These are phyloP conservation scores for Frankliniella intonsa DNA, from an alignment of 2,888 invertebrate species.

Conservation along the genomic window DNA sequence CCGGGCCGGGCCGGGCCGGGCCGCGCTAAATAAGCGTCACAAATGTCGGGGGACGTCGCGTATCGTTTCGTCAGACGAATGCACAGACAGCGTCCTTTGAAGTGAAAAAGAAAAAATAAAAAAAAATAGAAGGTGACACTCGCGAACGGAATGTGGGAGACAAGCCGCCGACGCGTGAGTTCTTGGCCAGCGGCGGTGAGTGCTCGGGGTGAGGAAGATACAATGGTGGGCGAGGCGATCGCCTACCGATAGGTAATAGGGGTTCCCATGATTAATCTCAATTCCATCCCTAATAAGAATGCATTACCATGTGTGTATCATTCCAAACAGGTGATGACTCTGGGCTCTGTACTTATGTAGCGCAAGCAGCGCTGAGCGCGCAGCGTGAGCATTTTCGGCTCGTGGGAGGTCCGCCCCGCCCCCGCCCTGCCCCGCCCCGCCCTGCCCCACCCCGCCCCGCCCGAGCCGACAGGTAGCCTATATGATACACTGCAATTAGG, in stretches of 20 bases:
- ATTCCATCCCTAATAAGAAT: slow-evolving; percentile 22
- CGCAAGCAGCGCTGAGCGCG: background rate
- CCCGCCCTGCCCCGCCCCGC: background rate
- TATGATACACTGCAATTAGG: slow-evolving; percentile 24
- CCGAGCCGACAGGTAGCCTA: background rate
- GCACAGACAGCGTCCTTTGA: too few relatives aligned
- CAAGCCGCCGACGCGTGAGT: too few relatives aligned
- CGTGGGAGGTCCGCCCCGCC: background rate
- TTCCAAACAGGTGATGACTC: background rate
- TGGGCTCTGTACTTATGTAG: background rate
- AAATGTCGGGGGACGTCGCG: too few relatives aligned
- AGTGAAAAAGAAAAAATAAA: too few relatives aligned
- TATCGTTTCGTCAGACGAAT: too few relatives aligned
- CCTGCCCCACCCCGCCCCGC: background rate
- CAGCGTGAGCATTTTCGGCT: background rate
- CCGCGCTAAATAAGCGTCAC: too few relatives aligned
- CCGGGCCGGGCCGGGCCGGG: too few relatives aligned
- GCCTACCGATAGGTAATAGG: background rate
- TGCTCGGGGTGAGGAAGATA: too few relatives aligned
- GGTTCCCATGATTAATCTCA: background rate
- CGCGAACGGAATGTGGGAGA: too few relatives aligned
- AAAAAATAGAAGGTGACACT: too few relatives aligned
- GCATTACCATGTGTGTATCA: background rate
- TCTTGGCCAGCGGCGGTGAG: too few relatives aligned
- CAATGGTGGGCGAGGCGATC: too few relatives aligned